Percentiles rank a stretch among this genome's conserved stretches.
Conservation (phyloP, 2,888 invertebrate genomes). For the Artemia sinica region DNA sequence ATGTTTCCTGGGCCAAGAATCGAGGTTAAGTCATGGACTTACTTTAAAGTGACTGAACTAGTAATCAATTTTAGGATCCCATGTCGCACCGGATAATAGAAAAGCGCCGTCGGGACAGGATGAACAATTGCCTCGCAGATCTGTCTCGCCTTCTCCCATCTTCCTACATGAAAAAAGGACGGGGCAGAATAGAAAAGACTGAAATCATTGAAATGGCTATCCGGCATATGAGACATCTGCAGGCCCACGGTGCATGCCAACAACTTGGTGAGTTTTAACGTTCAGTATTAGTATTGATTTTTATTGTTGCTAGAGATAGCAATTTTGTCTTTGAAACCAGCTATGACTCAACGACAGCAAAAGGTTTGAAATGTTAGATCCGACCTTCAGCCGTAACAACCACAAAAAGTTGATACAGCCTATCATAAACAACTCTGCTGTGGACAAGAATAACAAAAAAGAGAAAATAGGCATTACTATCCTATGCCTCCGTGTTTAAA, state of each 20-base stretch:
- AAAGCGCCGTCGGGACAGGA: slow-evolving; percentile 79
- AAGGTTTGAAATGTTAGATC: no score
- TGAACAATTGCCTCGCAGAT: slow-evolving; percentile 92
- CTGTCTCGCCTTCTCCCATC: slow-evolving; percentile 80
- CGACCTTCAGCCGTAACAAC: not conserved
- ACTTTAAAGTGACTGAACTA: slow-evolving; percentile 25
- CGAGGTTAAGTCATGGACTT: slow-evolving; percentile 25
- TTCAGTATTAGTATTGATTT: slow-evolving; percentile 6
- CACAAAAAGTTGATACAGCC: no score
- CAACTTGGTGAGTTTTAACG: slow-evolving; percentile 28
- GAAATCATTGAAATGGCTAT: slow-evolving; percentile 98
- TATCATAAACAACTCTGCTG: no score
- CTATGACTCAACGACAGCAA: not conserved
- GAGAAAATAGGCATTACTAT: no score
- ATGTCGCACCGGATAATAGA: slow-evolving; percentile 95
- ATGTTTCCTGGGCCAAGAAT: slow-evolving; percentile 23
- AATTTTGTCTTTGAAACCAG: slow-evolving; percentile 21
- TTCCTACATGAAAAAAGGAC: slow-evolving; percentile 79
- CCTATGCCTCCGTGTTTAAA: no score
- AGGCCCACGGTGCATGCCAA: slow-evolving; percentile 34
- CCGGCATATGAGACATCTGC: slow-evolving; percentile 73
- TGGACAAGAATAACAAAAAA: no score
- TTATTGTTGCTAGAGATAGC: slow-evolving; percentile 26
- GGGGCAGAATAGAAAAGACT: slow-evolving; percentile 88
- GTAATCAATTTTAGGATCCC: slow-evolving; percentile 59